Conservation (phyloP, 2,113 vertebrate genomes). For the Apus apus region DNA sequence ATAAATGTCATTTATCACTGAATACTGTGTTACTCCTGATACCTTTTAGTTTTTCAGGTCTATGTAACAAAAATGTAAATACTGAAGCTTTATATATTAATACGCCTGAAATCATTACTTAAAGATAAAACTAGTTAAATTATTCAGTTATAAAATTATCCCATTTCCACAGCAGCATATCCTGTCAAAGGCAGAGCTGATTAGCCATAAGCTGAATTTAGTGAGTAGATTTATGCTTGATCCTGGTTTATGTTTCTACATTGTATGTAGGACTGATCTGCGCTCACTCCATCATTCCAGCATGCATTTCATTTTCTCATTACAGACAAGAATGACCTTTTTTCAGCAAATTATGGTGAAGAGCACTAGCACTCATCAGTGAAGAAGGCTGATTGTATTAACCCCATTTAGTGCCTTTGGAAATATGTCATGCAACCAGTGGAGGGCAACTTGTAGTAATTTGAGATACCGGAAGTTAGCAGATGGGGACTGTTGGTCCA, state of each 20-base stretch:
- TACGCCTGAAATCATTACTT: conserved; percentile 61
- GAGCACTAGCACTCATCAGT: conserved; percentile 12
- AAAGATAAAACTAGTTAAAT: conserved; percentile 69
- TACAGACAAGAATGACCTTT: conserved; percentile 44
- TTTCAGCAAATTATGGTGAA: conserved; percentile 13
- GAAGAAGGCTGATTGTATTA: conserved; percentile 33
- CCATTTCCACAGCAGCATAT: conserved; percentile 61
- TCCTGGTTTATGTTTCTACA: conserved; percentile 23
- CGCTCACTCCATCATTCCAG: not conserved
- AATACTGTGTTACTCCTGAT: not conserved
- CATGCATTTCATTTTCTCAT: conserved; percentile 24
- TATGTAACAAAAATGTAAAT: conserved; percentile 60
- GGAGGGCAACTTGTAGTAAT: not conserved
- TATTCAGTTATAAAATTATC: conserved; percentile 66
- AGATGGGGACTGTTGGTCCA: not conserved
- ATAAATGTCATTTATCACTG: not conserved
- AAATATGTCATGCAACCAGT: not conserved
- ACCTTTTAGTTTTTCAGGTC: conserved; percentile 34
- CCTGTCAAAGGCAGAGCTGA: conserved; percentile 67
- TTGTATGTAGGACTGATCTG: conserved; percentile 17
- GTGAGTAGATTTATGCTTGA: conserved; percentile 56
- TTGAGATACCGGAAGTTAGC: not conserved
- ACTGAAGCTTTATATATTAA: conserved; percentile 60
- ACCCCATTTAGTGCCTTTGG: not conserved
- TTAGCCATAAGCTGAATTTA: conserved; percentile 70